These are phyloP conservation scores for Pachyramphus minor DNA, from an alignment of 2,113 vertebrate genomes.

Conservation along the genomic window DNA sequence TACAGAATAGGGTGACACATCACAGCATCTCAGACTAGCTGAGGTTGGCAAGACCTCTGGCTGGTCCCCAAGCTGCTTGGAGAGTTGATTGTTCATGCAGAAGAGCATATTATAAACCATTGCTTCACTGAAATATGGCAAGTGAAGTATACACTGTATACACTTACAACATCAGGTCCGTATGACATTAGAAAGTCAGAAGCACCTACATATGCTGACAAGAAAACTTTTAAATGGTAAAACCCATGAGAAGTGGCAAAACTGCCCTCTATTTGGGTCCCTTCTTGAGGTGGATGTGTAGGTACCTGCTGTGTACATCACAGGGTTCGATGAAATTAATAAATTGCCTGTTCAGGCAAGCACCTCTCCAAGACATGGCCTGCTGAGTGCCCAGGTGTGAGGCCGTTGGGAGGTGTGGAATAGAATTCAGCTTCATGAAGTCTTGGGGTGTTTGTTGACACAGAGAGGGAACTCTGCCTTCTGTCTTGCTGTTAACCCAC, in stretches of 20 bases:
- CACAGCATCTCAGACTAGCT: background rate
- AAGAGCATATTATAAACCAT: background rate
- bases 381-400: background rate
- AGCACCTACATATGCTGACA: background rate
- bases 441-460: background rate
- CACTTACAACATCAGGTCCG: rapidly evolving
- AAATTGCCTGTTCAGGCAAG: background rate
- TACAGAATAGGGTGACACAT: background rate
- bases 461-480: background rate
- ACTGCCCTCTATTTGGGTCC: background rate
- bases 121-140: rapidly evolving
- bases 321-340: background rate
- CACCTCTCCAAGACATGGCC: background rate
- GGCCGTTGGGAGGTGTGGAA: background rate
- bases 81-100: background rate
- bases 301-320: background rate
- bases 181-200: rapidly evolving
- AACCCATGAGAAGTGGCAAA: background rate
- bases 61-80: background rate
- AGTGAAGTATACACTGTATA: rapidly evolving
- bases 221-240: background rate
- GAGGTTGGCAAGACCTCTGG: background rate
- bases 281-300: rapidly evolving
- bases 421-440: rapidly evolving
- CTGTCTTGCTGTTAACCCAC: background rate